Evolutionary conservation across 2,797 vertebrate genomes (phyloP).

Genomic region (Malurus leucopterus): DNA sequence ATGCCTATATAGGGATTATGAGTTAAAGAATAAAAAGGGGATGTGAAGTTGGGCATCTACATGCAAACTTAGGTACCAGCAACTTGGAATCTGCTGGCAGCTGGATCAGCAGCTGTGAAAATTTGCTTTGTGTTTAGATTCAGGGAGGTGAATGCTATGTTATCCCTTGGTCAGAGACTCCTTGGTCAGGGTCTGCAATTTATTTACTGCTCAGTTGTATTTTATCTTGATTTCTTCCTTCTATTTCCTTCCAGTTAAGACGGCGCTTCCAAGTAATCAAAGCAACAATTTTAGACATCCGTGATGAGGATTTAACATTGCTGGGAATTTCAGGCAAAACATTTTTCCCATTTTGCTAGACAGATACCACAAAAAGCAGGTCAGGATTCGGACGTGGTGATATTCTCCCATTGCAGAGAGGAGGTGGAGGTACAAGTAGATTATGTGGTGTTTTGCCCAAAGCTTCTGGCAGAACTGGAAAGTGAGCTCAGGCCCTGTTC

Average conservation of each 20-base stretch:
- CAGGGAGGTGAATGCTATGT: not conserved
- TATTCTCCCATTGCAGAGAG: not conserved
- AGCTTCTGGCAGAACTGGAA: not conserved
- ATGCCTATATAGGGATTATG: not conserved
- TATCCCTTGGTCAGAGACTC: not conserved
- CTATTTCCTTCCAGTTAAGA: not conserved
- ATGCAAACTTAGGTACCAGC: not conserved
- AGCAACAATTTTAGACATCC: not conserved
- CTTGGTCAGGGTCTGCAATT: not conserved
- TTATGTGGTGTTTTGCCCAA: accelerated
- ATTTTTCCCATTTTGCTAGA: accelerated
- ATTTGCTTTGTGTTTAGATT: not conserved
- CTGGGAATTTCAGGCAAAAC: not conserved
- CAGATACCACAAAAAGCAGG: not conserved
- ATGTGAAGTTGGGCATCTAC: not conserved
- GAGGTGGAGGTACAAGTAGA: not conserved
- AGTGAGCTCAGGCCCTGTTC: not conserved
- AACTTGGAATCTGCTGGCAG: not conserved
- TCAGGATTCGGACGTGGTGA: not conserved
- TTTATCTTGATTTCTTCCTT: not conserved
- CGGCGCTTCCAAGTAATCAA: not conserved
- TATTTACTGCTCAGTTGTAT: not conserved
- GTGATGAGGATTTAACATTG: not conserved
- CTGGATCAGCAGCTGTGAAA: not conserved
- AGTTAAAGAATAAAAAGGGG: not conserved